Evolutionary conservation across 2,888 invertebrate species (phyloP), one percentile per base, ranked within the genome.

Genomic region (Pogonocherus hispidulus): DNA sequence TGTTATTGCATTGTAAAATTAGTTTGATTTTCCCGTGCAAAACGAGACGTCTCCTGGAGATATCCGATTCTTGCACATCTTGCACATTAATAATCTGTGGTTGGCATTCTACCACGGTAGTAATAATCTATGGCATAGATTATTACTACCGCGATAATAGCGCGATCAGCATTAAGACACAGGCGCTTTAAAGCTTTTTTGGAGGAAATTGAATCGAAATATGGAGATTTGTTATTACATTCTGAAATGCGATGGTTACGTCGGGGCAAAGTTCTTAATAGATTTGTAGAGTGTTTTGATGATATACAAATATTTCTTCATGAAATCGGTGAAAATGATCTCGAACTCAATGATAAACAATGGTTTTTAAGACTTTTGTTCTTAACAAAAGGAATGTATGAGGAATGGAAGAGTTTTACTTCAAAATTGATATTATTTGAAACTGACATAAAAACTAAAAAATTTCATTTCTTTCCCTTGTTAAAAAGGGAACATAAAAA

Each of bases 261-360:
- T 74, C 62, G 63, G 59, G 71, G 70, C 69, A 74, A 74, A 74
- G 72, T 75, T 75, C 69, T 75, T 74, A 72, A 75, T 75, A 74
- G 75, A 72, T 75, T 70, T 72, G 72, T 76, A 54, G 75, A 74
- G 70, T 72, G 72, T 76, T 74, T 32, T 32, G 32, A 6, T 32
- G 32, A 32, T 32, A 32, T 32, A 32, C 32, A 32, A 32, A 32
- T 32, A 32, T 32, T 32, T 32, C 32, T 32, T 32, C 32, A 32
- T 11, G 6, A 32, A 32, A 32, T 32, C 32, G 32, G 32, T 6
- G 32, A 32, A 32, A 32, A 32, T 2, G 32, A 32, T 32, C 32
- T 32, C 32, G 32, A 32, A 32, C 32, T 32, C 32, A 32, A 32
- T 32, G 32, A 32, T 32, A 32, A 32, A 32, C 32, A 32, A 73